These are phyloP conservation scores for Ochropleura leucogaster DNA, from an alignment of 2,888 invertebrate genomes.

Conservation along the genomic window DNA sequence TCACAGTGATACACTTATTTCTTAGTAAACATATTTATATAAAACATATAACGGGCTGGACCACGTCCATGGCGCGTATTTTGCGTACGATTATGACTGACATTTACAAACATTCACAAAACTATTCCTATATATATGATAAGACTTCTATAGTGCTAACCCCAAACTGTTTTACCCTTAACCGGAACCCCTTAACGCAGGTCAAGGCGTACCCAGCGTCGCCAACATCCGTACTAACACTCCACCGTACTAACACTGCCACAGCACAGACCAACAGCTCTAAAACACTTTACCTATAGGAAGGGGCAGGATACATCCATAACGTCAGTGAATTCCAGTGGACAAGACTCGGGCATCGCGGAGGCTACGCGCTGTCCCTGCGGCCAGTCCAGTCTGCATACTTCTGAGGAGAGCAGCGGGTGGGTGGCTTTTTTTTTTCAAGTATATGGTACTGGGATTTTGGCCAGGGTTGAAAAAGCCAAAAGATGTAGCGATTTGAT, in stretches of 20 bases:
- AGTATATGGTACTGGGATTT: not conserved
- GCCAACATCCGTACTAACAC: conserved; percentile 41
- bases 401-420: conserved; percentile 94
- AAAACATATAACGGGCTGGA: too few relatives aligned
- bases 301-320: conserved; percentile 93
- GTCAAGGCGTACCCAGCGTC: conserved; percentile 37
- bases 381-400: conserved; percentile 92
- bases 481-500: too few relatives aligned
- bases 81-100: too few relatives aligned
- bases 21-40: not conserved
- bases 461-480: not conserved
- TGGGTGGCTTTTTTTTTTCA: conserved; percentile 71
- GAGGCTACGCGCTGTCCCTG: conserved; percentile 91
- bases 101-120: not conserved
- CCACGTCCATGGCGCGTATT: too few relatives aligned
- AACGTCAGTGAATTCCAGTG: conserved; percentile 95
- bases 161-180: conserved; percentile 10
- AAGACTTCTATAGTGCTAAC: not conserved
- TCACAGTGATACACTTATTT: not conserved
- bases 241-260: conserved; percentile 52
- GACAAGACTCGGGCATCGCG: conserved; percentile 95
- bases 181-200: conserved; percentile 38
- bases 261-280: conserved; percentile 62
- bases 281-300: conserved; percentile 76
- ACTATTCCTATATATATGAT: not conserved